Percentiles rank a stretch among this genome's conserved stretches.
Evolutionary conservation across 2,113 vertebrate genomes (phyloP).

Genomic region (Callionymus lyra): DNA sequence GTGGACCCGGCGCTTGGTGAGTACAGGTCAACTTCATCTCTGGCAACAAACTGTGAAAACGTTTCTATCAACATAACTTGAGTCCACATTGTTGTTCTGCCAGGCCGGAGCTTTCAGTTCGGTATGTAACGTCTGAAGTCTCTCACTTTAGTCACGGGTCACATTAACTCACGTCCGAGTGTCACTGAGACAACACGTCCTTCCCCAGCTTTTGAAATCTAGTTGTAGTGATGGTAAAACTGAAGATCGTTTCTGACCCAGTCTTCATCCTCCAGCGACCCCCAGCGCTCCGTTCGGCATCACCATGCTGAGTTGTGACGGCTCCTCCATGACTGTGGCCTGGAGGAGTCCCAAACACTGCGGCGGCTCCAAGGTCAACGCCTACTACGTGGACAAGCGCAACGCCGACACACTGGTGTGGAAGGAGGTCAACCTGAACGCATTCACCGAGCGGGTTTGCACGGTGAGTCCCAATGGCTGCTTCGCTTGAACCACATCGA

Average conservation of each 20-base stretch:
- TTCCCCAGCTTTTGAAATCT: background rate
- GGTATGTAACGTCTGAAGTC: constrained; percentile 67
- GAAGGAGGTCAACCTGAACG: constrained; percentile 79
- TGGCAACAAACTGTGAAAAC: background rate
- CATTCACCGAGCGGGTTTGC: constrained; percentile 62
- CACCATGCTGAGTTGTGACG: constrained; percentile 81
- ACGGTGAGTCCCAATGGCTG: constrained; percentile 66
- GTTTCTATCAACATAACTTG: background rate
- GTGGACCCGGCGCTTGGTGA: constrained; percentile 88
- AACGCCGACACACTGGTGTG: constrained; percentile 73
- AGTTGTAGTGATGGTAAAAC: background rate
- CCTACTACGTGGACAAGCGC: constrained; percentile 85
- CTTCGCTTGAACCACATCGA: background rate
- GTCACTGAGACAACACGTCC: constrained; percentile 3
- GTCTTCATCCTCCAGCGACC: constrained; percentile 60
- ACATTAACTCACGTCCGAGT: background rate
- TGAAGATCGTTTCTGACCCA: background rate
- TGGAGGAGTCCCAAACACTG: constrained; percentile 85
- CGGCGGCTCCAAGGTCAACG: constrained; percentile 80
- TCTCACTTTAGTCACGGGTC: background rate
- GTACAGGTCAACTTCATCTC: constrained; percentile 9
- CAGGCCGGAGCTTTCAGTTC: constrained; percentile 47
- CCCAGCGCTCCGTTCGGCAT: constrained; percentile 85
- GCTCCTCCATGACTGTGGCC: constrained; percentile 83
- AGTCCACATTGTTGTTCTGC: constrained; percentile 21